Conservation (phyloP, 2,797 vertebrate genomes). For the Heterohyrax brucei region DNA sequence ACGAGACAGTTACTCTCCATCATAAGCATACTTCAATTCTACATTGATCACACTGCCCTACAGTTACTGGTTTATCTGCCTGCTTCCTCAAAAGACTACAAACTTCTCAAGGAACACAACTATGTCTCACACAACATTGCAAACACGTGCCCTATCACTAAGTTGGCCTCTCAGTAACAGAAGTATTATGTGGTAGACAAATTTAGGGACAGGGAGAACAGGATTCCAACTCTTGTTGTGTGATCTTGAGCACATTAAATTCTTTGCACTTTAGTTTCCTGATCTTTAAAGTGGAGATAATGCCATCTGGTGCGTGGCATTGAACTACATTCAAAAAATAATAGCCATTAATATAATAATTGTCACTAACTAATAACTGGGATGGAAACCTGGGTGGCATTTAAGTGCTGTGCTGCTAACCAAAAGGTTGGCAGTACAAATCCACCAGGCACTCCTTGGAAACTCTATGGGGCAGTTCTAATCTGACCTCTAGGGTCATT, state of each 20-base stretch:
- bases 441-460: no score
- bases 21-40: constrained; percentile 24
- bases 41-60: background rate
- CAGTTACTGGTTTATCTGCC: background rate
- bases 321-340: constrained; percentile 40
- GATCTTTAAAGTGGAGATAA: background rate
- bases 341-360: constrained; percentile 55
- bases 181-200: constrained; percentile 12
- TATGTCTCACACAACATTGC: background rate
- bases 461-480: no score
- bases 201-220: constrained; percentile 32
- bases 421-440: no score
- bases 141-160: constrained; percentile 48
- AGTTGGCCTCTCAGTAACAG: constrained; percentile 45
- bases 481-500: no score
- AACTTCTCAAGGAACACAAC: no score
- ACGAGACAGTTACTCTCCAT: background rate
- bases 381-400: background rate
- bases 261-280: constrained; percentile 42
- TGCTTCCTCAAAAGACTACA: background rate
- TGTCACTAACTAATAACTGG: constrained; percentile 22
- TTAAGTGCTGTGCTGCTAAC: no score
- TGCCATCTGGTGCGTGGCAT: background rate
- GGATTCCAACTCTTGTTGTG: constrained; percentile 29
- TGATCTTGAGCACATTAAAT: background rate